Percentiles rank a stretch among this genome's conserved stretches.
These are phyloP conservation scores for Isaurus tuberculatus DNA, from an alignment of 92 coral and sea anemone genomes.

Conservation along the genomic window DNA sequence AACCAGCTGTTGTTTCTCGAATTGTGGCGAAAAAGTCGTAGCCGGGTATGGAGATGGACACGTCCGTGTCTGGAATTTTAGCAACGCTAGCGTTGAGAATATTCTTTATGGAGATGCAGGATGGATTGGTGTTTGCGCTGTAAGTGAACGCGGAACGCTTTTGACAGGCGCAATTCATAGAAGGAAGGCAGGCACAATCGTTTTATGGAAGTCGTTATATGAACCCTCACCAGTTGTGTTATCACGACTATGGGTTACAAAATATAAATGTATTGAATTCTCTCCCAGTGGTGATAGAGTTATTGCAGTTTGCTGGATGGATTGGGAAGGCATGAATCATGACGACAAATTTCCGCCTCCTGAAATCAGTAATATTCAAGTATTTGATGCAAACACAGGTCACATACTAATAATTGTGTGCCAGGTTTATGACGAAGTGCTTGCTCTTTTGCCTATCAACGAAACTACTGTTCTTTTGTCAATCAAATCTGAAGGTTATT, in stretches of 20 bases:
- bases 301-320: neutral
- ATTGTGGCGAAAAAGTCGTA: neutral
- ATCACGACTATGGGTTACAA: constrained; percentile 1
- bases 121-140: neutral
- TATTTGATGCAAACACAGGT: neutral
- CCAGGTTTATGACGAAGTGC: neutral
- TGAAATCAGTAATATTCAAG: neutral
- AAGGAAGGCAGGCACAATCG: neutral
- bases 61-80: constrained; percentile 18
- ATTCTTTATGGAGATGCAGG: neutral
- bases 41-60: constrained; percentile 3
- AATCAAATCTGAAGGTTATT: neutral
- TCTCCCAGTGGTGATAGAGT: constrained; percentile 6
- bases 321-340: neutral
- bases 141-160: neutral
- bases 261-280: constrained; percentile 12
- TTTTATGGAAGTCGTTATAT: neutral
- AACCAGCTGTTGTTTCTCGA: constrained; percentile 22
- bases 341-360: too few relatives aligned
- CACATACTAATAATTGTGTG: neutral
- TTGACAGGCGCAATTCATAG: neutral
- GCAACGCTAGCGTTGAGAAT: neutral
- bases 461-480: neutral
- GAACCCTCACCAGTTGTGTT: neutral
- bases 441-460: neutral